Conservation (phyloP, 2,888 invertebrate species). For the Schizaphis graminum region DNA sequence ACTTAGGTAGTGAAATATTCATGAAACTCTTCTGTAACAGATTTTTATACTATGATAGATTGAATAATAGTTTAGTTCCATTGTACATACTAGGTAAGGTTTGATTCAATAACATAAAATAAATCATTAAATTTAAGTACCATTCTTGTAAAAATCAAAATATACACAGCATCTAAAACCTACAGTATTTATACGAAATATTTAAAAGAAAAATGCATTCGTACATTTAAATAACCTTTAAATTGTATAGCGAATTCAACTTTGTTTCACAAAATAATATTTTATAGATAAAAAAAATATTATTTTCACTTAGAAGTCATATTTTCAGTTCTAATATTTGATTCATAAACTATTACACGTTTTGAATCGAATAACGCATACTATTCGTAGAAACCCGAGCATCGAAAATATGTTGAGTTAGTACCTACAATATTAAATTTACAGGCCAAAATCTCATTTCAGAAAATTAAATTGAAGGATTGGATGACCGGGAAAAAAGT, state of each 20-base stretch:
- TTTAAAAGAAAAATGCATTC: not conserved
- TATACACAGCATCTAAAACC: not conserved
- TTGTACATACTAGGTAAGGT: not conserved
- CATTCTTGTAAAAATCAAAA: not conserved
- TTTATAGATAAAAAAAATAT: no score
- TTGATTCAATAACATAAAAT: not conserved
- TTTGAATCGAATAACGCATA: not conserved
- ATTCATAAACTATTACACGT: not conserved
- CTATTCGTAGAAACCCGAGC: not conserved
- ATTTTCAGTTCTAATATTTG: not conserved
- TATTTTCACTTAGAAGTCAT: not conserved
- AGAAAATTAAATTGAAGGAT: not conserved
- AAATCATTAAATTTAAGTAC: not conserved
- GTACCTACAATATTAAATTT: not conserved
- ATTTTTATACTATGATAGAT: not conserved
- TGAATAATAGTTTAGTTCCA: not conserved
- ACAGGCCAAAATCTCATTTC: not conserved
- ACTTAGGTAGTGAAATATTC: not conserved
- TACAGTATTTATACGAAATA: not conserved
- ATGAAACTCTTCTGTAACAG: not conserved
- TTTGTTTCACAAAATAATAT: not conserved
- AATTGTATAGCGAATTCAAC: not conserved
- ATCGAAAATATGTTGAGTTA: not conserved
- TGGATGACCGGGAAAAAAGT: not conserved
- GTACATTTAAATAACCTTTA: constrained; percentile 1